Evolutionary conservation across 1,140 invertebrate genomes (phyloP).

Genomic region (Achroia grisella): DNA sequence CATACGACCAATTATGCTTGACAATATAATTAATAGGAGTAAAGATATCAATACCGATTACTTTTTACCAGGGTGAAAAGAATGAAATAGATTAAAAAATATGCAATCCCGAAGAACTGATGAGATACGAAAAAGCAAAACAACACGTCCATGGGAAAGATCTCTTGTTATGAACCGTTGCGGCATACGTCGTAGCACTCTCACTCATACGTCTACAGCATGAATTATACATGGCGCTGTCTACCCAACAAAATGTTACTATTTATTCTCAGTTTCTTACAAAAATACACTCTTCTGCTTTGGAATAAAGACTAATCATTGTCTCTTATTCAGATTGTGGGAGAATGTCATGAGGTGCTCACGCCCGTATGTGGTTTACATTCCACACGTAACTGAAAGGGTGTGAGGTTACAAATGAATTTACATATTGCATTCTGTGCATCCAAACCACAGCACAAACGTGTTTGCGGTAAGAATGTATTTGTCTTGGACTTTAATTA

Average conservation of each 20-base stretch:
- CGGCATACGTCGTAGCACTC: slow-evolving; percentile 12
- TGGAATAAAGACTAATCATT: no score
- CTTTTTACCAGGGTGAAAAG: no score
- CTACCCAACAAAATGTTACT: no score
- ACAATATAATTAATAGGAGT: no score
- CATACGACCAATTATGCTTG: no score
- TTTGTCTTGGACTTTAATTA: not conserved
- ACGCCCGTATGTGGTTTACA: slow-evolving; percentile 12
- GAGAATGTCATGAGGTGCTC: no score
- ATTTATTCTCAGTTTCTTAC: no score
- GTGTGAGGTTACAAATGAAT: slow-evolving; percentile 35
- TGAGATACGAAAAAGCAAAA: not conserved
- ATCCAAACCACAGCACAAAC: slow-evolving; percentile 7
- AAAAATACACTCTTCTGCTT: no score
- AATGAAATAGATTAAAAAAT: no score
- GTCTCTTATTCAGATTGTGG: no score
- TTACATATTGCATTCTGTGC: slow-evolving; percentile 49
- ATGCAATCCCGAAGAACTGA: no score
- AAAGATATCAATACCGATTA: no score
- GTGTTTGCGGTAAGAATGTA: not conserved
- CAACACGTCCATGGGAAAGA: slow-evolving; percentile 9
- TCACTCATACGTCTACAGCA: not conserved
- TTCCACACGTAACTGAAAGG: slow-evolving; percentile 28
- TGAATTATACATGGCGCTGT: not conserved
- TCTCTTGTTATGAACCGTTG: slow-evolving; percentile 11